Evolutionary conservation across 2,797 vertebrate genomes (phyloP).

Genomic region (Dendrocincla tyrannina): DNA sequence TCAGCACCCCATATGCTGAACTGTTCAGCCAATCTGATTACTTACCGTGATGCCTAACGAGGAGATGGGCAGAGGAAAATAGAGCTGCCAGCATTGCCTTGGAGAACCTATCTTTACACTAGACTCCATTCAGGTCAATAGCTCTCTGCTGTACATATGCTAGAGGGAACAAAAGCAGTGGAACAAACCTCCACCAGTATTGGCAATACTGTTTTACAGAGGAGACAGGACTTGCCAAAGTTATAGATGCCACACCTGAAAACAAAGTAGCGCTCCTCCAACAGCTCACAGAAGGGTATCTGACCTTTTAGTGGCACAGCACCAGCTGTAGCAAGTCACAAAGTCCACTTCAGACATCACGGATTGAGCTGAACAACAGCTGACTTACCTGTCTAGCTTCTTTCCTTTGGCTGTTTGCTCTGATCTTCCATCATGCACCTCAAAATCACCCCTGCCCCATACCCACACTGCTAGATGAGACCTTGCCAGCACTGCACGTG

Average conservation of each 20-base stretch:
- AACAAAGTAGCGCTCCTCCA: not conserved
- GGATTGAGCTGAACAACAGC: not conserved
- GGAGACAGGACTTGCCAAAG: not conserved
- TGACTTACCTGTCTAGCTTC: not conserved
- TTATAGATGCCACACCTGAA: not conserved
- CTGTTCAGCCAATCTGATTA: not conserved
- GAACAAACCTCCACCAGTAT: not conserved
- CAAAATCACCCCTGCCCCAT: not conserved
- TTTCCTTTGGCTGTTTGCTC: not conserved
- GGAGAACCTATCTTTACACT: not conserved
- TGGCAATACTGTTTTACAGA: not conserved
- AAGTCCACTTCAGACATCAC: not conserved
- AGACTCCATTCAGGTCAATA: not conserved
- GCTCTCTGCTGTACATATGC: not conserved
- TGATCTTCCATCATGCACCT: not conserved
- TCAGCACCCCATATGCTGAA: fast-evolving
- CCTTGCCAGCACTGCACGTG: not conserved
- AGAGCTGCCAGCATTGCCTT: not conserved
- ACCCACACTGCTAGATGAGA: not conserved
- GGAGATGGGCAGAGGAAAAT: not conserved
- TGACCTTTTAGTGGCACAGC: not conserved
- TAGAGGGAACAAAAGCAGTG: not conserved
- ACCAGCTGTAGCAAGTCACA: not conserved
- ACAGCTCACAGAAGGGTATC: not conserved
- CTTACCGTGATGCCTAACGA: not conserved